Conservation (phyloP, 2,797 vertebrate species). For the Chromobotia macracanthus region DNA sequence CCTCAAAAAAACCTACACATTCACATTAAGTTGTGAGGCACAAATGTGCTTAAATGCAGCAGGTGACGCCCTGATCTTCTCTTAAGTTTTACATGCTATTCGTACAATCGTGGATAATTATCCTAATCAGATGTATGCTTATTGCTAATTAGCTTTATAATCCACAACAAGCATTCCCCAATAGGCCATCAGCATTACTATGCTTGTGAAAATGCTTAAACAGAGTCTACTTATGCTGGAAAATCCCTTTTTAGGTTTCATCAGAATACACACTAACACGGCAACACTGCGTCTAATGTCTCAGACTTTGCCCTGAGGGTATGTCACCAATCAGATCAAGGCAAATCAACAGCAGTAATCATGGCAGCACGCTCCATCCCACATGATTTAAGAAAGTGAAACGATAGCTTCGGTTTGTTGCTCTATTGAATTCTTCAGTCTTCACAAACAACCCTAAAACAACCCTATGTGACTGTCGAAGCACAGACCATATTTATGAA, state of each 20-base stretch:
- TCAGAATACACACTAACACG: constrained; percentile 29
- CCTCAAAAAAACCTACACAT: background rate
- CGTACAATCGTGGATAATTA: background rate
- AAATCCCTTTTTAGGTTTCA: constrained; percentile 28
- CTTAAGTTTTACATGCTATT: background rate
- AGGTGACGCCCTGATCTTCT: background rate
- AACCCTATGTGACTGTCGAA: constrained; percentile 34
- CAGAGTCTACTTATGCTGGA: background rate
- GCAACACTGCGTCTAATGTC: constrained; percentile 42
- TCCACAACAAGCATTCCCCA: constrained; percentile 1
- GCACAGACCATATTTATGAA: constrained; percentile 44
- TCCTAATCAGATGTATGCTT: constrained; percentile 10
- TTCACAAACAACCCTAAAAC: constrained; percentile 48
- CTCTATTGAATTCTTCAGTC: constrained; percentile 44
- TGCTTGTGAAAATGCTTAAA: constrained; percentile 19
- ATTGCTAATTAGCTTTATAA: constrained; percentile 24
- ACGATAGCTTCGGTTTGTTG: constrained; percentile 37
- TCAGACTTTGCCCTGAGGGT: constrained; percentile 48
- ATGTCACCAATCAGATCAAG: constrained; percentile 55
- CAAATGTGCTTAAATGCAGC: background rate
- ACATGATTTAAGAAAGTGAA: constrained; percentile 45
- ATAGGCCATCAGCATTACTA: background rate
- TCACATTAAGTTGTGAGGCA: background rate
- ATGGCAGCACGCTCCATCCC: constrained; percentile 43
- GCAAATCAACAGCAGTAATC: constrained; percentile 48